Base-by-base conservation (phyloP, 2,888 invertebrate genomes). In the Callosobruchus maculatus region DNA sequence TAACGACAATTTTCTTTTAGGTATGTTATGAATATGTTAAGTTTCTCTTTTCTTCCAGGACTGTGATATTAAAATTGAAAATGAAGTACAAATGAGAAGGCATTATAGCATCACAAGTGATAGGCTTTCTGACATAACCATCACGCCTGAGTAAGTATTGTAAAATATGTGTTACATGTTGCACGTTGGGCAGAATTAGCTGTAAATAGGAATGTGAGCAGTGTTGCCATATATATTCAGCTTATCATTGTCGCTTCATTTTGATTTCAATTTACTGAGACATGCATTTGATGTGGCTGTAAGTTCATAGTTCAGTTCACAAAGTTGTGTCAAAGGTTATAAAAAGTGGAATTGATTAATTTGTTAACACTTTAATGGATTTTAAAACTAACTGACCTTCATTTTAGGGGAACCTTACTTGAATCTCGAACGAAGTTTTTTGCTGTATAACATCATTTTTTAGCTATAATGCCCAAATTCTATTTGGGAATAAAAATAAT, bases 61-160 rank as follows among this genome's bases (percentile, higher is more conserved):
- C 20, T 92, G 91, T 82, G 92, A 92, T 86, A 86, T 92, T 68
- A 91, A 92, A 86, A 86, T 91, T 78, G 92, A 92, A 78, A 88
- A 87, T 31, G 88, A 90, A 71, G 91, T 92, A 67, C 88, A 90
- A 21, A 89, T 92, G 88, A 87, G 92, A 75, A 88, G 91, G 78
- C 90, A 90, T 76, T 87, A 87, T 71, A 86, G 86, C 76, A 80
- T 85, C 22, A 87, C 88, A 74, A 88, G 88, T 68, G 87, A 88
- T 30, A 77, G 81, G 70, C 69, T 90, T 49, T 91, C 91, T 0
- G 91, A 91, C 81, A 88, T 90, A 26, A 84, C 88, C 88, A 84
- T 88, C 87, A 76, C 90, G 88, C 73, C 88, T 72, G 92, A 92
- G 92, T 92, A 88, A 90, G 91, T 89, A 68, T 20, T 13, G 7